These are phyloP conservation scores for Pyrocephalus nanus DNA, from an alignment of 2,797 vertebrate species.

Conservation along the genomic window DNA sequence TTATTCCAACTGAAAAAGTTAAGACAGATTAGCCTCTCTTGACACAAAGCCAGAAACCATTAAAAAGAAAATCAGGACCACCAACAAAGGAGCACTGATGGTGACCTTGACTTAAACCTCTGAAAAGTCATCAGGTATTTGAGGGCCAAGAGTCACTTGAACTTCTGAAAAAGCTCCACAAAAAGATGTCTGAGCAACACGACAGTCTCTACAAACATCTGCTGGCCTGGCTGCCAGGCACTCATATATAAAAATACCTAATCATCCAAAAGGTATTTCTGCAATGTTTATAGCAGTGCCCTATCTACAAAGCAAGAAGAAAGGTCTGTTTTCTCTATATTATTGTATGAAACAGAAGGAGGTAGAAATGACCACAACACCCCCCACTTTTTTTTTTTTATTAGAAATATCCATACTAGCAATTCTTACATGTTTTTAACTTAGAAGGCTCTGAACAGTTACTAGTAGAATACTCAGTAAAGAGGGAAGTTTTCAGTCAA, in stretches of 20 bases:
- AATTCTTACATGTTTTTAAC: not conserved
- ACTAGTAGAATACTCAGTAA: not conserved
- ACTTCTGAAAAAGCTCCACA: not conserved
- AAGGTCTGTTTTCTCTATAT: not conserved
- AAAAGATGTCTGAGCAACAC: not conserved
- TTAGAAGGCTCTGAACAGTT: not conserved
- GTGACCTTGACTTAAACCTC: not conserved
- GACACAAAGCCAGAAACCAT: not conserved
- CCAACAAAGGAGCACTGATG: not conserved
- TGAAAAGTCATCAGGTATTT: not conserved
- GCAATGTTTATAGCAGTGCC: not conserved
- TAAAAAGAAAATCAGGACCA: not conserved
- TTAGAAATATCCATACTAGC: not conserved
- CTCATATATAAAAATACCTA: not conserved
- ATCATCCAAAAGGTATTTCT: not conserved
- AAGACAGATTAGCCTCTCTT: not conserved
- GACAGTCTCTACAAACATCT: not conserved
- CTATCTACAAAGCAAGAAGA: not conserved
- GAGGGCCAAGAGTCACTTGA: not conserved
- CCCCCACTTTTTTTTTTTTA: accelerated
- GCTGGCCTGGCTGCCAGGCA: not conserved
- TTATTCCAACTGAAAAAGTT: not conserved
- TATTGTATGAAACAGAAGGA: not conserved
- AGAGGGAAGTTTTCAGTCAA: not conserved
- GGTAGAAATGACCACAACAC: not conserved